Evolutionary conservation across 2,797 vertebrate species (phyloP).

Genomic region (Hippoglossus hippoglossus): DNA sequence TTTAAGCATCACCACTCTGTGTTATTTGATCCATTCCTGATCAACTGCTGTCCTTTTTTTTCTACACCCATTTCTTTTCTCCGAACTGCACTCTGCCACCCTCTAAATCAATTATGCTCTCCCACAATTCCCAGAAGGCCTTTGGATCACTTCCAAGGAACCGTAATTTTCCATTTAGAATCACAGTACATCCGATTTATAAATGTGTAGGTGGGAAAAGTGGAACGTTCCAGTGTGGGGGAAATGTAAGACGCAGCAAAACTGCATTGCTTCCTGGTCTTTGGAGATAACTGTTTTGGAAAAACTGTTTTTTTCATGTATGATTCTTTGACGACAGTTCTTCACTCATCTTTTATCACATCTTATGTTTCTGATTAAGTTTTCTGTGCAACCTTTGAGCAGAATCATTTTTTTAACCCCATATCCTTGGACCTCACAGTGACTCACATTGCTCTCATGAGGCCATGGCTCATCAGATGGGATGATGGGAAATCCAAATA

Average conservation of each 20-base stretch:
- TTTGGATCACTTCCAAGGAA: slow-evolving; percentile 20
- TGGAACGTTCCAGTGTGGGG: background rate
- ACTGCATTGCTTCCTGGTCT: too few species aligned
- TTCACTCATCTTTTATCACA: too few species aligned
- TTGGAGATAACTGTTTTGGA: too few species aligned
- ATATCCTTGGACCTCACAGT: slow-evolving; percentile 6
- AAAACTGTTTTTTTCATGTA: too few species aligned
- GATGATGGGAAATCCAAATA: slow-evolving; percentile 64
- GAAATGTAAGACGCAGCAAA: background rate
- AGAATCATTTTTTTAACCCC: background rate
- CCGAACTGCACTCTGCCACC: background rate
- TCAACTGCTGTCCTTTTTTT: background rate
- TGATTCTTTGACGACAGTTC: too few species aligned
- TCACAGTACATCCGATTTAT: too few species aligned
- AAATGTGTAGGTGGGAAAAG: background rate
- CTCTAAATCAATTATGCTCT: slow-evolving; percentile 24
- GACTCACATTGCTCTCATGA: slow-evolving; percentile 21
- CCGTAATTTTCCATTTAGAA: slow-evolving; percentile 7
- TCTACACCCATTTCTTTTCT: background rate
- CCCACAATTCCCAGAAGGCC: slow-evolving; percentile 30
- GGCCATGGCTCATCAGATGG: slow-evolving; percentile 18
- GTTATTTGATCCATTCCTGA: background rate
- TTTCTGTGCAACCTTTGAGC: too few species aligned
- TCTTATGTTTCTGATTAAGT: too few species aligned
- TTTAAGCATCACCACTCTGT: slow-evolving; percentile 9